Conservation (phyloP, 1,140 invertebrate genomes). For the Teleogryllus occipitalis region DNA sequence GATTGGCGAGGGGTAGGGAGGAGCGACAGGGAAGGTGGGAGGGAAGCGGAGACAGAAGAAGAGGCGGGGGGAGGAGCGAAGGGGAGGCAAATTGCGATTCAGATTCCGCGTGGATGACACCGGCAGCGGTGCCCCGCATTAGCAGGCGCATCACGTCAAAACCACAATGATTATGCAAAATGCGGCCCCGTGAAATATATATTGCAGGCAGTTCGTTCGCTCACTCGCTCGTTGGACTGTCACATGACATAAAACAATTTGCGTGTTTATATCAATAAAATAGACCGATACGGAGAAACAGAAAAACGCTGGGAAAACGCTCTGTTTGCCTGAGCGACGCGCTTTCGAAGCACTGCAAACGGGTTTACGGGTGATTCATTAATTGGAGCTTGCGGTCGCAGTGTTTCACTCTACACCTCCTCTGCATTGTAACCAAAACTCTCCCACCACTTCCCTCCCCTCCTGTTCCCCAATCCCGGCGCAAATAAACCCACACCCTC, state of each 20-base stretch:
- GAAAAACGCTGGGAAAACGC: neutral
- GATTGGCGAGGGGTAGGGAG: too few species aligned
- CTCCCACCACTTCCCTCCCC: too few species aligned
- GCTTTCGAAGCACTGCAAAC: neutral
- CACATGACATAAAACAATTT: neutral
- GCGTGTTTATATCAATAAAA: neutral
- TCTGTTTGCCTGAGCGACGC: neutral
- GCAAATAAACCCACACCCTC: too few species aligned
- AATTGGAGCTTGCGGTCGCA: neutral
- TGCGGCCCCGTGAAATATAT: neutral
- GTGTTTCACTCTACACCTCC: neutral
- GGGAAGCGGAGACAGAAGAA: too few species aligned
- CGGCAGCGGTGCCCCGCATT: neutral
- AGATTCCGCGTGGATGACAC: too few species aligned
- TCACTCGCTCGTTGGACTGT: neutral
- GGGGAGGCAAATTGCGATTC: too few species aligned
- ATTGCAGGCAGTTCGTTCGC: neutral
- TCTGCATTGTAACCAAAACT: too few species aligned
- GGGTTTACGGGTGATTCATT: neutral
- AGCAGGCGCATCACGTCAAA: neutral
- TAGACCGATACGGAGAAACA: neutral
- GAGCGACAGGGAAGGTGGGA: too few species aligned
- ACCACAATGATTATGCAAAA: neutral
- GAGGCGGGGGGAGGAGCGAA: too few species aligned
- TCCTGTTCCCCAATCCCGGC: too few species aligned